Evolutionary conservation across 1,140 invertebrate genomes (phyloP).

Genomic region (Drosophila parvula): DNA sequence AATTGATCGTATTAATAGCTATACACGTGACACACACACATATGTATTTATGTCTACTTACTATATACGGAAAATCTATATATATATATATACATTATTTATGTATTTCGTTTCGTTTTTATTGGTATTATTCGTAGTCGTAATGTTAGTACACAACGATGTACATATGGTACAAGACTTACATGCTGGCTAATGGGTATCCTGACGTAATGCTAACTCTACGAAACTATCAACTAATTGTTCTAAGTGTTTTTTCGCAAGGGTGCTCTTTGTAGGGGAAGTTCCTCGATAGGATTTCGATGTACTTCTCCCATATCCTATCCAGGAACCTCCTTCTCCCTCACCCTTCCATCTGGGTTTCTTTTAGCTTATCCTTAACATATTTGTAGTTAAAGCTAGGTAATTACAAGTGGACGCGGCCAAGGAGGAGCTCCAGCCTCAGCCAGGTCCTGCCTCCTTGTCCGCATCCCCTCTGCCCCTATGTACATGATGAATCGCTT

Average conservation of each 20-base stretch:
- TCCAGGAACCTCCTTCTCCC: slow-evolving; percentile 17
- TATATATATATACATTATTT: slow-evolving; percentile 10
- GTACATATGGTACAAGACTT: slow-evolving; percentile 58
- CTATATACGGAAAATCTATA: slow-evolving; percentile 32
- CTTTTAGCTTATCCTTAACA: slow-evolving; percentile 56
- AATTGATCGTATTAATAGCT: slow-evolving; percentile 66
- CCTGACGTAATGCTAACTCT: slow-evolving; percentile 56
- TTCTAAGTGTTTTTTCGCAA: slow-evolving; percentile 44
- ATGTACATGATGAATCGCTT: slow-evolving; percentile 57
- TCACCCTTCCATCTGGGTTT: not conserved
- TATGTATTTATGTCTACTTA: slow-evolving; percentile 48
- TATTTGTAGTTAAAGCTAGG: slow-evolving; percentile 77
- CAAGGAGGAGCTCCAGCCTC: slow-evolving; percentile 1
- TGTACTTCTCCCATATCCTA: not conserved
- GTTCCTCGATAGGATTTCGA: slow-evolving; percentile 4
- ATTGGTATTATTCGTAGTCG: slow-evolving; percentile 42
- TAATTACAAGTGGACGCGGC: slow-evolving; percentile 70
- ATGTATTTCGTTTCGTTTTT: slow-evolving; percentile 49
- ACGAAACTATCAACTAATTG: slow-evolving; percentile 53
- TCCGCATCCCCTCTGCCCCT: slow-evolving; percentile 48
- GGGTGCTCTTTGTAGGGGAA: slow-evolving; percentile 7
- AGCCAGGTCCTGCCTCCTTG: not conserved
- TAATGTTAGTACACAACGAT: slow-evolving; percentile 53
- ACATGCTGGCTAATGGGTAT: slow-evolving; percentile 52
- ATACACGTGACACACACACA: slow-evolving; percentile 42